Base-by-base conservation (phyloP, 2,797 vertebrate species). In the Sternotherus odoratus region DNA sequence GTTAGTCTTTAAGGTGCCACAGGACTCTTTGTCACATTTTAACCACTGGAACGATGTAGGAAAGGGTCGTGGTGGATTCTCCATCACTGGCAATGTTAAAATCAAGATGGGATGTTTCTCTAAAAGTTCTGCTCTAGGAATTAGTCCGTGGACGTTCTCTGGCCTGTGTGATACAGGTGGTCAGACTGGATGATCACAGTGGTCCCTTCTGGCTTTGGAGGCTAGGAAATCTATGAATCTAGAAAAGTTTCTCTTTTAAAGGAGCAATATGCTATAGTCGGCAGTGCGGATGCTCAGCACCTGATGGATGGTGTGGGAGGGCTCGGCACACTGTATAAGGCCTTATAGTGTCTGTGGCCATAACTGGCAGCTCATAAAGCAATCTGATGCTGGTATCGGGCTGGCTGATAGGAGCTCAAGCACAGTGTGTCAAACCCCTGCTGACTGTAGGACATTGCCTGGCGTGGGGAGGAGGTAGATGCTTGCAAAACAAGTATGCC, bases 321-420 rank as follows among this genome's bases (percentile, higher is more conserved):
- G 2, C 43, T 51, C 17, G 16, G 50, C 51, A 5, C 8, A 26
- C 78, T 24, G 46, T 8, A 30, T 33, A 43, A 63, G 48, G 1
- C 2, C 15, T 10, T 1, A 0, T 0, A 0, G 17, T 11, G 9
- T 11, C 39, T 26, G 36, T 39, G 48, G 23, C 48, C 56, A 17
- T 13, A 46, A 48, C 4, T 46, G 72, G 24, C 72, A 43, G n/a
- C 56, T 19, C 39, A 23, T 6, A 5, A 28, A 78, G 5, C 49
- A 85, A 57, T 30, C 19, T 39, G 57, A 78, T n/a, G 79, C 17
- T 88, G n/a, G 24, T n/a, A 30, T 4, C 79, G 17, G 6, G 7
- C 16, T 23, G 56, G 48, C 46, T 0, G n/a, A 9, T 0, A 66
- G 36, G 49, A 69, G 36, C 30, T 57, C 46, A 21, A 83, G 69